These are phyloP conservation scores for Dysmachus trigonus DNA, from an alignment of 2,888 invertebrate species.

Conservation along the genomic window DNA sequence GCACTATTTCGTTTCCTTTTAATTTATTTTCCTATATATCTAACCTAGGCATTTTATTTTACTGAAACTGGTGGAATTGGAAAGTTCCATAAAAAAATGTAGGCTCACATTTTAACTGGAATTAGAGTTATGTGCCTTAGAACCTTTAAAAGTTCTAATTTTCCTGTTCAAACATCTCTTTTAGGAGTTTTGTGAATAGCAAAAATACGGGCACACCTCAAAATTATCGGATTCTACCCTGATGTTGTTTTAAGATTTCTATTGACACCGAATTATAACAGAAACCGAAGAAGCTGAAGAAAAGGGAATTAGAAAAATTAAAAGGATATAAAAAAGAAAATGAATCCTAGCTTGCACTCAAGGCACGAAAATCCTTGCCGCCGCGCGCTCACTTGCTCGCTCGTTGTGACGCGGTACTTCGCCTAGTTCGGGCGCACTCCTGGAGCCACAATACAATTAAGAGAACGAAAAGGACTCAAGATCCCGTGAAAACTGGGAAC, in stretches of 20 bases:
- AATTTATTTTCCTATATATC: too few species aligned
- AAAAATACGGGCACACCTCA: neutral
- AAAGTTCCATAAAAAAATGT: too few species aligned
- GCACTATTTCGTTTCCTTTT: too few species aligned
- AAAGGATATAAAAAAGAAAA: neutral
- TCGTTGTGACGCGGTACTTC: neutral
- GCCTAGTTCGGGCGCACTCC: neutral
- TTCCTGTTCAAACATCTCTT: neutral
- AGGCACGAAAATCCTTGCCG: neutral
- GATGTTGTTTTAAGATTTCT: neutral
- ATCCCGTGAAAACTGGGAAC: conserved; percentile 41
- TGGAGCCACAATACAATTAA: conserved; percentile 36
- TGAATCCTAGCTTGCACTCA: neutral
- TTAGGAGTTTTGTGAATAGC: neutral
- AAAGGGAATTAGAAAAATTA: neutral
- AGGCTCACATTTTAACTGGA: too few species aligned
- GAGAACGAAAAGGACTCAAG: conserved; percentile 35
- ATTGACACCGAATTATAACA: neutral
- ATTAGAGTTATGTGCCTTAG: too few species aligned
- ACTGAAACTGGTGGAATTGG: too few species aligned
- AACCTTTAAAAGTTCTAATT: neutral
- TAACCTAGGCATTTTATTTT: too few species aligned
- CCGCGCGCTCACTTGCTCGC: neutral
- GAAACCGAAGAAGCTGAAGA: neutral
- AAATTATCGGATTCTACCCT: neutral